These are phyloP conservation scores for Heliconius eleuchia DNA, from an alignment of 1,140 invertebrate genomes.

Conservation along the genomic window DNA sequence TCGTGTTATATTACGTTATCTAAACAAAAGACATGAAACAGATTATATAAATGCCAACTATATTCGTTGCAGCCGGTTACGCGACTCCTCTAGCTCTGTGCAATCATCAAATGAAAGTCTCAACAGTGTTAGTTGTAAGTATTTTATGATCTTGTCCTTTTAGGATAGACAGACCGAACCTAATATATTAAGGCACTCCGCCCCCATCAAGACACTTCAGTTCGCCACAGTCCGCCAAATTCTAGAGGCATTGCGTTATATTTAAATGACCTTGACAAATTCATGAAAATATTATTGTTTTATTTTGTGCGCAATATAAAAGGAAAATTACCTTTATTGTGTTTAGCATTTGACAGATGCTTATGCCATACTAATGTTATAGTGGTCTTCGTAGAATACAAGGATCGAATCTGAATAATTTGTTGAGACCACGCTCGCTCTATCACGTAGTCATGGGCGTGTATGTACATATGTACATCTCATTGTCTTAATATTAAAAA, in stretches of 20 bases:
- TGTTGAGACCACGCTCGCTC: slow-evolving; percentile 16
- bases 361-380: slow-evolving; percentile 42
- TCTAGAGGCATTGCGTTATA: no score
- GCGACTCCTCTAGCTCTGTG: slow-evolving; percentile 76
- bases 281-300: not conserved
- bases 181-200: no score
- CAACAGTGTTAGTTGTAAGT: slow-evolving; percentile 65
- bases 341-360: slow-evolving; percentile 31
- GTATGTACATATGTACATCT: slow-evolving; percentile 7
- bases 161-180: no score
- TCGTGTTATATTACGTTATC: slow-evolving; percentile 92
- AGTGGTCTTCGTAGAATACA: slow-evolving; percentile 30
- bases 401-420: slow-evolving; percentile 34
- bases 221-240: no score
- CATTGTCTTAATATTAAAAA: slow-evolving; percentile 28
- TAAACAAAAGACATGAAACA: slow-evolving; percentile 84
- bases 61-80: slow-evolving; percentile 83
- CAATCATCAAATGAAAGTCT: slow-evolving; percentile 72
- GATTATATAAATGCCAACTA: slow-evolving; percentile 99
- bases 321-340: slow-evolving; percentile 44
- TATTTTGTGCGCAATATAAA: slow-evolving; percentile 9
- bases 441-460: slow-evolving; percentile 26
- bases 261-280: not conserved
- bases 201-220: no score
- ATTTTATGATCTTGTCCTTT: not conserved